A percentile compares a stretch with the other conserved stretches of the same genome.
phyloP scores from a whole-genome alignment of 2,888 invertebrate genomes.

The Phlogophora meticulosa region DNA sequence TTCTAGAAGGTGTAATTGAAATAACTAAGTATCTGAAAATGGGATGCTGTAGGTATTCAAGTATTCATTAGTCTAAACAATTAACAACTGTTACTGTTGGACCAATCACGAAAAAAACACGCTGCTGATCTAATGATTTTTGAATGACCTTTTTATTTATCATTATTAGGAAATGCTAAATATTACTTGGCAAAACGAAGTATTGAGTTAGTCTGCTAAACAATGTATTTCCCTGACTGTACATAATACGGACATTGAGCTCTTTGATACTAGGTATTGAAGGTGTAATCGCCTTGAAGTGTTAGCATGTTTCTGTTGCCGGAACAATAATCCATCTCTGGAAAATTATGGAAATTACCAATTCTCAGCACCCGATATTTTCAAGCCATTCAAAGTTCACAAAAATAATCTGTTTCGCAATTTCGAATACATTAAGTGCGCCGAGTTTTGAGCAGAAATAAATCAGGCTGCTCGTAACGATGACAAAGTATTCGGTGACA shows the following conservation, averaged over 20 bases:
- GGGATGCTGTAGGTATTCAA: too few species aligned
- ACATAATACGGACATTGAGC: background rate
- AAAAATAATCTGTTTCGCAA: background rate
- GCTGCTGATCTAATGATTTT: too few species aligned
- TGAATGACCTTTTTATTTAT: too few species aligned
- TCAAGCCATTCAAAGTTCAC: slow-evolving; percentile 5
- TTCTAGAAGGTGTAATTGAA: too few species aligned
- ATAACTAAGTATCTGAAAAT: too few species aligned
- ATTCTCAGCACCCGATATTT: background rate
- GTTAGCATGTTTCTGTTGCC: background rate
- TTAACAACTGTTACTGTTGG: too few species aligned
- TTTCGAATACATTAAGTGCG: slow-evolving; percentile 5
- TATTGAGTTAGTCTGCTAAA: background rate
- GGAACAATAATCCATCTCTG: background rate
- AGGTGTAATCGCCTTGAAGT: background rate
- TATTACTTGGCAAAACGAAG: too few species aligned
- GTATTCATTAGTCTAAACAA: too few species aligned
- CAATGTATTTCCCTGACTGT: background rate
- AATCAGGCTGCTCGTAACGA: slow-evolving; percentile 52
- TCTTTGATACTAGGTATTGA: too few species aligned
- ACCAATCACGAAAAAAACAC: too few species aligned
- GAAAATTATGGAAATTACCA: background rate
- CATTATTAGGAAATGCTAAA: too few species aligned
- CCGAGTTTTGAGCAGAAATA: slow-evolving; percentile 32
- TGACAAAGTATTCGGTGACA: slow-evolving; percentile 51